These are phyloP conservation scores for Drosophila emarginata DNA, from an alignment of 2,888 invertebrate genomes.

Conservation along the genomic window DNA sequence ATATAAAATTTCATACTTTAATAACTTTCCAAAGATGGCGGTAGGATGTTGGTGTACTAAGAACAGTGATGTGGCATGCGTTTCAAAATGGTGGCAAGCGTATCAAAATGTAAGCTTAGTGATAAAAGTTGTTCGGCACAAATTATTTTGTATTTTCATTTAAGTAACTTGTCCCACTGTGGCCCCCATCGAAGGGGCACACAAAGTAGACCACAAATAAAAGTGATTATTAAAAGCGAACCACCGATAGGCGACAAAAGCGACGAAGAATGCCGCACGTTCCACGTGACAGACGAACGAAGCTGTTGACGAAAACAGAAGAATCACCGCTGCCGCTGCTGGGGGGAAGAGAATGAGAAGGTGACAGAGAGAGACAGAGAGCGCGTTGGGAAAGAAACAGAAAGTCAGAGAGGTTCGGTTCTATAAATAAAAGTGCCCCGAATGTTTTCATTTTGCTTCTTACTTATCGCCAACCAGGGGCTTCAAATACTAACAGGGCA, in stretches of 20 bases:
- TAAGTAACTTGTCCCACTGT: constrained; percentile 42
- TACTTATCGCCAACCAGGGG: neutral
- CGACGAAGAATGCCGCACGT: constrained; percentile 24
- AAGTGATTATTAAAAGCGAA: constrained; percentile 68
- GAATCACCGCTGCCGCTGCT: constrained; percentile 25
- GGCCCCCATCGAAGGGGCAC: constrained; percentile 23
- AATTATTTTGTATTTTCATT: neutral
- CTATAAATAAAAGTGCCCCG: constrained; percentile 37
- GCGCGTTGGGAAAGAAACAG: neutral
- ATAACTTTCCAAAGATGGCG: too few species aligned
- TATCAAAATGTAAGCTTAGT: too few species aligned
- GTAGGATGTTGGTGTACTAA: too few species aligned
- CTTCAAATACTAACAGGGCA: neutral
- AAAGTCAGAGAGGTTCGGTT: constrained; percentile 7
- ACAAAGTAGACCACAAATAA: constrained; percentile 62
- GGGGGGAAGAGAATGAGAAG: constrained; percentile 18
- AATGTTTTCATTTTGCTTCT: constrained; percentile 16
- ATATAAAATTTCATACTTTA: too few species aligned
- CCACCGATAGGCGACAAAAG: constrained; percentile 29
- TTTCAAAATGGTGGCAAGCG: too few species aligned
- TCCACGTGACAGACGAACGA: constrained; percentile 62
- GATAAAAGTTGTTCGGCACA: too few species aligned
- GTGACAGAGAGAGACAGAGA: constrained; percentile 18
- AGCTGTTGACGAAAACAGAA: constrained; percentile 57
- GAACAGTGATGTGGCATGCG: too few species aligned